Evolutionary conservation across 37 sponge, comb jelly and placozoan species (phyloP).

Genomic region (Ianthella basta): DNA sequence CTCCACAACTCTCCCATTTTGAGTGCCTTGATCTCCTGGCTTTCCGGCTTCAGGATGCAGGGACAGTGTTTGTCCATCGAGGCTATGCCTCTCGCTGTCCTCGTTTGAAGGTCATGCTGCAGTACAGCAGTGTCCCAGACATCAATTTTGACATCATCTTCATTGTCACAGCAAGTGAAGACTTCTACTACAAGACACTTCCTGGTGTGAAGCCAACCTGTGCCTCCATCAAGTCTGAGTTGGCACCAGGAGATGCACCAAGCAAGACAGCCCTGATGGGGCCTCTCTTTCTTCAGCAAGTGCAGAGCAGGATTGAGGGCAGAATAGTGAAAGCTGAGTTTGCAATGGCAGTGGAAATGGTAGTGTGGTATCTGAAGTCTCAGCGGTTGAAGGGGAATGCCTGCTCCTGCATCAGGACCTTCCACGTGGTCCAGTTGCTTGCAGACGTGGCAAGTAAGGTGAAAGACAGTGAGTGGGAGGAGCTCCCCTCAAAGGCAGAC

Average conservation of each 20-base stretch:
- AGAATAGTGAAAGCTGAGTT: constrained; percentile 25
- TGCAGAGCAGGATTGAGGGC: constrained; percentile 23
- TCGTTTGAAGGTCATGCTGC: constrained; percentile 62
- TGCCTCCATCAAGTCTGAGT: constrained; percentile 4
- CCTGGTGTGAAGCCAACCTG: background rate
- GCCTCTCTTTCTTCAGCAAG: constrained; percentile 57
- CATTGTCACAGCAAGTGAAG: constrained; percentile 27
- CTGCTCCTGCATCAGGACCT: constrained; percentile 86
- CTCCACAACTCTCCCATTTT: constrained; percentile 35
- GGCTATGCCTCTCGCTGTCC: constrained; percentile 82
- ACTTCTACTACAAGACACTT: constrained; percentile 19
- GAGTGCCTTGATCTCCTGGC: constrained; percentile 67
- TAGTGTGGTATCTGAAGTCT: constrained; percentile 50
- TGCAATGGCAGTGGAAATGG: constrained; percentile 70
- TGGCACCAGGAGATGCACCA: constrained; percentile 39
- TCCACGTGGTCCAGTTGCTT: constrained; percentile 75
- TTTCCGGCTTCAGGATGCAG: constrained; percentile 46
- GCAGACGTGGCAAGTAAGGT: constrained; percentile 19
- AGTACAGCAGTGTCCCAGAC: constrained; percentile 38
- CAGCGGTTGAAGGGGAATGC: constrained; percentile 82
- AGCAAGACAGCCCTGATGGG: constrained; percentile 79
- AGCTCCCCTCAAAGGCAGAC: constrained; percentile 35
- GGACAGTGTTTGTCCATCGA: constrained; percentile 59
- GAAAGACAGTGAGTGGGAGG: background rate
- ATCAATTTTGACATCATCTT: constrained; percentile 82